phyloP scores from a whole-genome alignment of 1,140 invertebrate genomes.

The Drosophila oshimai region DNA sequence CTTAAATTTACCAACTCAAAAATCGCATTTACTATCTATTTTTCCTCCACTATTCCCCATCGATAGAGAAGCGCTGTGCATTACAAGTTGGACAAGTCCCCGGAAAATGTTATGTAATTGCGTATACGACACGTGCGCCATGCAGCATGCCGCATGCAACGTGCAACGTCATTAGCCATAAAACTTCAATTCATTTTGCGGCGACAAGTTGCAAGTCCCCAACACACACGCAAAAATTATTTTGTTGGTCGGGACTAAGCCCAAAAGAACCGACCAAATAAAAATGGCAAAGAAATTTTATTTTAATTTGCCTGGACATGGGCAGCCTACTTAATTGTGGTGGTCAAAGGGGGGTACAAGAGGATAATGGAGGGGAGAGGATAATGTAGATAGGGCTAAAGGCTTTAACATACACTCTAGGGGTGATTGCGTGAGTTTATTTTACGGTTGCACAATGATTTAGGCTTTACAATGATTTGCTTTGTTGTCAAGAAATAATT shows the following conservation, averaged over 20 bases:
- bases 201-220: conserved; percentile 49
- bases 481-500: too few species aligned
- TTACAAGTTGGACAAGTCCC: conserved; percentile 29
- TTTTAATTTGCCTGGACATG: conserved; percentile 74
- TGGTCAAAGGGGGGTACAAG: conserved; percentile 7
- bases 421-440: background rate
- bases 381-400: background rate
- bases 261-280: conserved; percentile 31
- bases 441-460: background rate
- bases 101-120: conserved; percentile 58
- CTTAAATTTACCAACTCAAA: conserved; percentile 2
- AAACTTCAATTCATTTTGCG: conserved; percentile 66
- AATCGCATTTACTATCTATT: background rate
- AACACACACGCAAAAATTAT: conserved; percentile 43
- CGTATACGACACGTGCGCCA: conserved; percentile 62
- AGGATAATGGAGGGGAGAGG: background rate
- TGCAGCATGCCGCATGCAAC: conserved; percentile 36
- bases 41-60: background rate
- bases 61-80: background rate
- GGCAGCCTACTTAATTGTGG: conserved; percentile 69
- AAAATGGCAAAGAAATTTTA: conserved; percentile 54
- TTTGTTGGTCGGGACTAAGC: conserved; percentile 38
- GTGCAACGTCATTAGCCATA: conserved; percentile 46
- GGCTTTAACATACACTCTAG: conserved; percentile 1
- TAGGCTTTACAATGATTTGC: too few species aligned